Conservation (phyloP, 92 coral and sea anemone genomes). For the Actinernus sp. region DNA sequence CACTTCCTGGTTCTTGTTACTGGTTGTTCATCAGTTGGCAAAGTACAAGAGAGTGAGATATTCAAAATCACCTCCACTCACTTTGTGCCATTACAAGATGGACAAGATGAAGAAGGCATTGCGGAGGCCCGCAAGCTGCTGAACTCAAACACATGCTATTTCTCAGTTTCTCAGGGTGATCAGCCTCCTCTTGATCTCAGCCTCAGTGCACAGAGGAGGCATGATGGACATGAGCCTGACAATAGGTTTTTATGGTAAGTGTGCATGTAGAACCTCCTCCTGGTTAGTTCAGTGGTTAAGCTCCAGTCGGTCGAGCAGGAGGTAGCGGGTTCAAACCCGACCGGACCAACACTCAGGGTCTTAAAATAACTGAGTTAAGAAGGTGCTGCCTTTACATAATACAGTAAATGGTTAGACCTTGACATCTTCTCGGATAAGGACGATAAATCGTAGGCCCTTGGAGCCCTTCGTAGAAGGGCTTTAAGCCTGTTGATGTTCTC, state of each 20-base stretch:
- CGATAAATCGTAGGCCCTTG: no score
- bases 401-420: no score
- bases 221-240: conserved; percentile 90
- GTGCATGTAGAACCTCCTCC: background rate
- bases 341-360: no score
- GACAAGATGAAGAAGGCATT: conserved; percentile 76
- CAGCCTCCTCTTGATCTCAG: conserved; percentile 85
- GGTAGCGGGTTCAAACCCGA: no score
- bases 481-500: no score
- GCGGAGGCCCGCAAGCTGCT: conserved; percentile 91
- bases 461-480: no score
- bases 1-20: conserved; percentile 93
- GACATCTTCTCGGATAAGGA: no score
- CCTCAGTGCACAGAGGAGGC: conserved; percentile 84
- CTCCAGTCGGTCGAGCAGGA: no score
- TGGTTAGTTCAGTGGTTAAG: no score
- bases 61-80: conserved; percentile 83
- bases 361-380: no score
- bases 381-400: no score
- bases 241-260: conserved; percentile 97
- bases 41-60: conserved; percentile 85
- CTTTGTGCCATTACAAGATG: conserved; percentile 86
- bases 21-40: conserved; percentile 94
- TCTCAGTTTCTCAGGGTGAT: conserved; percentile 74
- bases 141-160: conserved; percentile 95